Conservation (phyloP, 2,113 vertebrate genomes). For the Siphamia tubifer region DNA sequence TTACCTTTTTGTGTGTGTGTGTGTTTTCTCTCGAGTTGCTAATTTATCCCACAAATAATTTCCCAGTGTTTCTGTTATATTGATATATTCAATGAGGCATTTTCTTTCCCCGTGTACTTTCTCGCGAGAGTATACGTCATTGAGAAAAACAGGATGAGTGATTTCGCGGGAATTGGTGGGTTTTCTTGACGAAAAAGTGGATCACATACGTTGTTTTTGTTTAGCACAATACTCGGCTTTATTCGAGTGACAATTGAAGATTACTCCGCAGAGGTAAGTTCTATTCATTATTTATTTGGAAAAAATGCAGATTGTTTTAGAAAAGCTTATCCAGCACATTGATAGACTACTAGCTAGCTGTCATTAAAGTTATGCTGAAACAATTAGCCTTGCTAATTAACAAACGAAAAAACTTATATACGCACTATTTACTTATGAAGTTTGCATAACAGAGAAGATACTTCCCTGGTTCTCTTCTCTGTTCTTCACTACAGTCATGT, state of each 20-base stretch:
- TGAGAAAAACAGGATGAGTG: constrained; percentile 17
- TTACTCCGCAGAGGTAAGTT: neutral
- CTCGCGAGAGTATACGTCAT: constrained; percentile 48
- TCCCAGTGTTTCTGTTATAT: too few relatives aligned
- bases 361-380: neutral
- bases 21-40: too few relatives aligned
- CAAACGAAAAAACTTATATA: neutral
- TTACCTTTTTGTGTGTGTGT: too few relatives aligned
- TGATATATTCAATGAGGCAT: neutral
- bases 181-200: neutral
- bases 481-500: constrained; percentile 78
- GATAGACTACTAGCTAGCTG: too few relatives aligned
- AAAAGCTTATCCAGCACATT: neutral
- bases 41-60: too few relatives aligned
- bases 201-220: neutral
- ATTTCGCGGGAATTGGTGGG: constrained; percentile 62
- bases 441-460: neutral
- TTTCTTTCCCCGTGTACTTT: neutral
- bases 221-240: neutral
- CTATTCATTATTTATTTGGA: neutral
- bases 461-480: too few relatives aligned
- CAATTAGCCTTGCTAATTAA: neutral
- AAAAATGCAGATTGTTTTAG: neutral
- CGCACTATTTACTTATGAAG: neutral
- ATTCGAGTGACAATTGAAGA: neutral